Conservation (phyloP, 2,113 vertebrate genomes). For the Acrocephalus arundinaceus region DNA sequence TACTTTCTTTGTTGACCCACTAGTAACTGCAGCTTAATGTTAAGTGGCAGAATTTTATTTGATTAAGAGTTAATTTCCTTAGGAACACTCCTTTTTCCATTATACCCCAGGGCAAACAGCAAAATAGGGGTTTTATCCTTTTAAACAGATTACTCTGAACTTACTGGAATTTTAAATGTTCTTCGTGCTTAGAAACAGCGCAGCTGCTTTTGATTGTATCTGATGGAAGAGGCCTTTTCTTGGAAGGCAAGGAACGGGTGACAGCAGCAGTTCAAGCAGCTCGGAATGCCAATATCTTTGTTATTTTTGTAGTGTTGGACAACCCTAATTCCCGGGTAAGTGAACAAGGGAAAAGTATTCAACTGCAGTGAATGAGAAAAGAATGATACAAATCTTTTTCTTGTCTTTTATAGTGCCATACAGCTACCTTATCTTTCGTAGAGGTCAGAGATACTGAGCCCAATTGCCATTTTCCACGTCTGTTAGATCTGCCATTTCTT, state of each 20-base stretch:
- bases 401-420: neutral
- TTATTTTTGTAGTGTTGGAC: conserved; percentile 95
- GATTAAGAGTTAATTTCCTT: neutral
- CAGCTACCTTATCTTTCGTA: neutral
- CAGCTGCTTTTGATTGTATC: conserved; percentile 94
- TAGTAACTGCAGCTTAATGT: neutral
- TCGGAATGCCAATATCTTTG: conserved; percentile 86
- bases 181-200: conserved; percentile 80
- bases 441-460: neutral
- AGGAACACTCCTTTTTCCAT: neutral
- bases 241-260: conserved; percentile 95
- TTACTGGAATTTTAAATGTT: neutral
- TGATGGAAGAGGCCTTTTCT: conserved; percentile 92
- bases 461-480: neutral
- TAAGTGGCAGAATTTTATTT: neutral
- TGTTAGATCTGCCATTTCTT: neutral
- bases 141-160: neutral
- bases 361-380: neutral
- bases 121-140: neutral
- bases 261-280: conserved; percentile 84
- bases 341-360: neutral
- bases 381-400: neutral
- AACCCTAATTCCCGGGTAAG: conserved; percentile 92
- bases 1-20: neutral
- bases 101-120: neutral